Conservation (phyloP, 2,888 invertebrate species). For the Morinoia aosen region DNA sequence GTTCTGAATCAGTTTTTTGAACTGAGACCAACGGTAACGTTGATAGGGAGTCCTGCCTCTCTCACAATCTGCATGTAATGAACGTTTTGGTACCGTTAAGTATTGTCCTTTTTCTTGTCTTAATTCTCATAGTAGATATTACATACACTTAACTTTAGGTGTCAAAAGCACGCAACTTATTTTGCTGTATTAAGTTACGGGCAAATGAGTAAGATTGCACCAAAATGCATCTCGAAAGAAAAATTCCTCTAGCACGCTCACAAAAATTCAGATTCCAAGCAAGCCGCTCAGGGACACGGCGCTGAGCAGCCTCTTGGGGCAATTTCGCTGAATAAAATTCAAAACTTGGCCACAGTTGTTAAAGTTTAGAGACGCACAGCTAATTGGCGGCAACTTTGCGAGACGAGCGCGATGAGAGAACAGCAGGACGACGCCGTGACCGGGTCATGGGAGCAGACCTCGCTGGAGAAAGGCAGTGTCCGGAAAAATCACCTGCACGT, state of each 20-base stretch:
- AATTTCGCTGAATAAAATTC: slow-evolving; percentile 22
- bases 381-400: slow-evolving; percentile 12
- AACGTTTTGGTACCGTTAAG: too few species aligned
- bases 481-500: too few species aligned
- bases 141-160: not conserved
- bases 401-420: not conserved
- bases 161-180: not conserved
- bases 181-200: not conserved
- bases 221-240: not conserved
- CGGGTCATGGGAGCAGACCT: not conserved
- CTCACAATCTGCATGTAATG: too few species aligned
- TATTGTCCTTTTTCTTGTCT: too few species aligned
- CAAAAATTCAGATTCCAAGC: not conserved
- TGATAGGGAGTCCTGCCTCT: too few species aligned
- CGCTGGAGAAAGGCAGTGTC: not conserved
- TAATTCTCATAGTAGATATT: too few species aligned
- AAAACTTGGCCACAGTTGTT: not conserved
- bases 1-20: too few species aligned
- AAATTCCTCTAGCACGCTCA: not conserved
- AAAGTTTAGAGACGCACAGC: not conserved
- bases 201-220: not conserved
- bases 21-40: too few species aligned
- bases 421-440: not conserved
- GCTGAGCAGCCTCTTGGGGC: not conserved
- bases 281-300: not conserved